These are phyloP conservation scores for Cetonia aurata DNA, from an alignment of 2,888 invertebrate genomes.

Conservation along the genomic window DNA sequence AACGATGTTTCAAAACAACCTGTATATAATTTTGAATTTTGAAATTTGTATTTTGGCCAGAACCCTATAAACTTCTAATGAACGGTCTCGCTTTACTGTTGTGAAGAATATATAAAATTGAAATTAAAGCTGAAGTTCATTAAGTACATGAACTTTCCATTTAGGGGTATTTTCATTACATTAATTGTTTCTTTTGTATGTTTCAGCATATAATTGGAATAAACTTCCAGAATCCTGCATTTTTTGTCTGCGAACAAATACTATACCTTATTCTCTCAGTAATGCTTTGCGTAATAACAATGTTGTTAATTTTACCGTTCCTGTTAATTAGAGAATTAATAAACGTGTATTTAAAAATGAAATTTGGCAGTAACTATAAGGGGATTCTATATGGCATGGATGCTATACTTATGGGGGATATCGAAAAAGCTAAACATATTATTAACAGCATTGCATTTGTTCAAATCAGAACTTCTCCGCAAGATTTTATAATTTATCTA, in stretches of 20 bases:
- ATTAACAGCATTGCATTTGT: conserved; percentile 35
- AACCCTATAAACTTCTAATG: too few relatives aligned
- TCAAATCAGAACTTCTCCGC: conserved; percentile 26
- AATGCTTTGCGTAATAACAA: background rate
- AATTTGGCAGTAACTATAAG: conserved; percentile 27
- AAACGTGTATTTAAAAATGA: conserved; percentile 21
- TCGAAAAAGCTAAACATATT: conserved; percentile 25
- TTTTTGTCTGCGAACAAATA: conserved; percentile 12
- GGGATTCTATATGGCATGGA: conserved; percentile 39
- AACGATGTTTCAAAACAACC: too few relatives aligned
- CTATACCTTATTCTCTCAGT: conserved; percentile 11
- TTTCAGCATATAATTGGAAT: conserved; percentile 16
- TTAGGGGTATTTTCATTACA: too few relatives aligned
- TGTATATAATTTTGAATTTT: too few relatives aligned
- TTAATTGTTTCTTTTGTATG: too few relatives aligned
- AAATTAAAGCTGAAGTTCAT: too few relatives aligned
- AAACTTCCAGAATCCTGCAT: background rate
- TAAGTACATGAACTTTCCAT: too few relatives aligned
- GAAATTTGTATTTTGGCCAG: too few relatives aligned
- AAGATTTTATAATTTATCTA: conserved; percentile 9
- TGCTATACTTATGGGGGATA: conserved; percentile 32
- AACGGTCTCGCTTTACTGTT: too few relatives aligned
- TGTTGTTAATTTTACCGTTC: conserved; percentile 26
- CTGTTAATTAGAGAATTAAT: conserved; percentile 23
- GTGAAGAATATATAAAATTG: too few relatives aligned